A percentile compares a stretch with the other conserved stretches of the same genome.
These are phyloP conservation scores for Drosophila kurseongensis DNA, from an alignment of 1,140 invertebrate species.

Conservation along the genomic window DNA sequence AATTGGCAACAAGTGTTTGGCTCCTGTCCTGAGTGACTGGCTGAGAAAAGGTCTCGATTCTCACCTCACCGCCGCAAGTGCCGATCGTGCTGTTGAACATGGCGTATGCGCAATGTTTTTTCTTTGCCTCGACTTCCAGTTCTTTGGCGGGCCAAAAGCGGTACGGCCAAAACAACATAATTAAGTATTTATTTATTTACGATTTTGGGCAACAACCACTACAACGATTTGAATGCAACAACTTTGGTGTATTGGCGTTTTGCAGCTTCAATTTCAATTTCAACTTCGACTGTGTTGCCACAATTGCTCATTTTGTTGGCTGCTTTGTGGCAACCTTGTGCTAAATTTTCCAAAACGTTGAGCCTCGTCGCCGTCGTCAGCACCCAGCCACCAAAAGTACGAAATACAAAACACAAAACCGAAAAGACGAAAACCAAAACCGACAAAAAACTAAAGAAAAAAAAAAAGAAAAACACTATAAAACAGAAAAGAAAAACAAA, in stretches of 20 bases:
- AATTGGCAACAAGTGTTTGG: conserved; percentile 43
- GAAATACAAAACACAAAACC: conserved; percentile 37
- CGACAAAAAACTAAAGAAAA: conserved; percentile 31
- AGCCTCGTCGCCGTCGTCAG: conserved; percentile 44
- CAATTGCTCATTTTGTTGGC: conserved; percentile 78
- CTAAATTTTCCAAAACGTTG: conserved; percentile 82
- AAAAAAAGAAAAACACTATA: conserved; percentile 35
- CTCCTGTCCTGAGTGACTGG: conserved; percentile 34
- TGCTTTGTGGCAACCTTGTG: conserved; percentile 74
- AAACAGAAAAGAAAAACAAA: conserved; percentile 35
- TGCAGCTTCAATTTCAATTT: conserved; percentile 66
- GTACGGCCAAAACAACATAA: conserved; percentile 76
- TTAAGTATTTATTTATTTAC: conserved; percentile 83
- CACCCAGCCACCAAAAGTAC: conserved; percentile 42
- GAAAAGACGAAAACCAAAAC: conserved; percentile 21
- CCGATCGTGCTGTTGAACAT: conserved; percentile 54
- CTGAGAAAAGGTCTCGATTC: conserved; percentile 59
- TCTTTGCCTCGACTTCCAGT: conserved; percentile 55
- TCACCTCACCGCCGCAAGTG: conserved; percentile 35
- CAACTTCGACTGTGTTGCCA: conserved; percentile 66
- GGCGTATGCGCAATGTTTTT: conserved; percentile 72
- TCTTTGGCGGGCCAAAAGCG: conserved; percentile 68
- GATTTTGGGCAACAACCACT: conserved; percentile 75
- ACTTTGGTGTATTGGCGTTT: conserved; percentile 45
- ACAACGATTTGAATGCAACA: conserved; percentile 47